Percentiles rank a stretch among this genome's conserved stretches.
Conservation (phyloP, 1,140 invertebrate species). For the Sarcophaga peregrina region DNA sequence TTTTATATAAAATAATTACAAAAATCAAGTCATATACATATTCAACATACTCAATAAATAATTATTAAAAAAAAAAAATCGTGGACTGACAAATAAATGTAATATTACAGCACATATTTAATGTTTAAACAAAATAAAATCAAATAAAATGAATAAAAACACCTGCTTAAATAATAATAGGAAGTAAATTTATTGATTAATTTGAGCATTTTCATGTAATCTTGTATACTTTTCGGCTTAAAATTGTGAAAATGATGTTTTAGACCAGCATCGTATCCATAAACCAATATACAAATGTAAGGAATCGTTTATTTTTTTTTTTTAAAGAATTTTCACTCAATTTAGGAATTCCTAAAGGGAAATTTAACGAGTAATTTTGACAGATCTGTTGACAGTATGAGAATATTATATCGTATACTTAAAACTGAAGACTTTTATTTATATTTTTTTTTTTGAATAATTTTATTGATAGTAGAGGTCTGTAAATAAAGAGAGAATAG, state of each 20-base stretch:
- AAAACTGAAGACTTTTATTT: neutral
- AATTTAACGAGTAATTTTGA: neutral
- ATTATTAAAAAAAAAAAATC: neutral
- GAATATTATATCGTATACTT: neutral
- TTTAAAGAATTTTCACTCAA: neutral
- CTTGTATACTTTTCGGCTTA: slow-evolving; percentile 34
- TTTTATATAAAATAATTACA: neutral
- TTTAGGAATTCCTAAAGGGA: neutral
- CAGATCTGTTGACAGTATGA: too few species aligned
- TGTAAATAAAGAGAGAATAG: neutral
- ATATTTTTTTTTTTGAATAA: neutral
- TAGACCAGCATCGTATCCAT: slow-evolving; percentile 19
- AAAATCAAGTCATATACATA: neutral
- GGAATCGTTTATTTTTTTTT: neutral
- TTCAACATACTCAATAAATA: neutral
- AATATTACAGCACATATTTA: neutral
- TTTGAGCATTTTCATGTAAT: neutral
- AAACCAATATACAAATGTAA: slow-evolving; percentile 8
- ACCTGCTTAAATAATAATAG: neutral
- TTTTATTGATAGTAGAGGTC: slow-evolving; percentile 1
- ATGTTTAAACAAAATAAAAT: neutral
- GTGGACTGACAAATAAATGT: slow-evolving; percentile 4
- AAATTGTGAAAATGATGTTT: neutral
- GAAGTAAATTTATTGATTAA: neutral
- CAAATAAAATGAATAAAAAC: neutral